phyloP scores from a whole-genome alignment of 2,888 invertebrate genomes.

The Buathra laborator region DNA sequence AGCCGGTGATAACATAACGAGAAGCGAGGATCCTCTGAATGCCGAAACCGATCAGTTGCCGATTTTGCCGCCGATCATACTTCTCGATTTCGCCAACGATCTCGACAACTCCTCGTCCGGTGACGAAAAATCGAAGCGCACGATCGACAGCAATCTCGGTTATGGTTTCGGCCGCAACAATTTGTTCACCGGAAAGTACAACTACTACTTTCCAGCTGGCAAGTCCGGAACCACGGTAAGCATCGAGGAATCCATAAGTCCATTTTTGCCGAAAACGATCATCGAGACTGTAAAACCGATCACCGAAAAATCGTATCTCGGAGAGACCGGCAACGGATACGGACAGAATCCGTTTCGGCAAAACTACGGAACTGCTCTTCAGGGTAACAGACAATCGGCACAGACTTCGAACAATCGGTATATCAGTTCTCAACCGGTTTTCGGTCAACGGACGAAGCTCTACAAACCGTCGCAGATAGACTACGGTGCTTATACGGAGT shows the following conservation, averaged over 20 bases:
- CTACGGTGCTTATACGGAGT: slow-evolving; percentile 65
- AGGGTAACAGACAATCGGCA: slow-evolving; percentile 16
- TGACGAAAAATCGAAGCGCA: slow-evolving; percentile 87
- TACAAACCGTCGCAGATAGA: slow-evolving; percentile 73
- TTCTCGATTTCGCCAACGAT: slow-evolving; percentile 81
- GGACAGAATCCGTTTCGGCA: slow-evolving; percentile 24
- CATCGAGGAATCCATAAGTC: slow-evolving; percentile 83
- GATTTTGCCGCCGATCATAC: slow-evolving; percentile 81
- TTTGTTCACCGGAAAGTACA: slow-evolving; percentile 78
- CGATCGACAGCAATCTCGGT: slow-evolving; percentile 91
- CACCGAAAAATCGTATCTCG: slow-evolving; percentile 63
- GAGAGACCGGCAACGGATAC: slow-evolving; percentile 10
- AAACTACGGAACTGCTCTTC: background rate
- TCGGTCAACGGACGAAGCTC: slow-evolving; percentile 80
- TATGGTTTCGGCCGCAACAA: slow-evolving; percentile 88
- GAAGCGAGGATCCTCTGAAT: slow-evolving; percentile 30
- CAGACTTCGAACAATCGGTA: slow-evolving; percentile 39
- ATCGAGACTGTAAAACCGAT: slow-evolving; percentile 76
- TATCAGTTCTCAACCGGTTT: slow-evolving; percentile 69
- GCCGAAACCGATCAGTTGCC: slow-evolving; percentile 74
- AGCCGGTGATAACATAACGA: slow-evolving; percentile 57
- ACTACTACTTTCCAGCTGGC: slow-evolving; percentile 82
- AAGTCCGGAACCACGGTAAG: slow-evolving; percentile 82
- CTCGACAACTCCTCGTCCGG: slow-evolving; percentile 71
- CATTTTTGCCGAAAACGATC: slow-evolving; percentile 81